Evolutionary conservation across 2,888 invertebrate species (phyloP).

Genomic region (Arctia plantaginis): DNA sequence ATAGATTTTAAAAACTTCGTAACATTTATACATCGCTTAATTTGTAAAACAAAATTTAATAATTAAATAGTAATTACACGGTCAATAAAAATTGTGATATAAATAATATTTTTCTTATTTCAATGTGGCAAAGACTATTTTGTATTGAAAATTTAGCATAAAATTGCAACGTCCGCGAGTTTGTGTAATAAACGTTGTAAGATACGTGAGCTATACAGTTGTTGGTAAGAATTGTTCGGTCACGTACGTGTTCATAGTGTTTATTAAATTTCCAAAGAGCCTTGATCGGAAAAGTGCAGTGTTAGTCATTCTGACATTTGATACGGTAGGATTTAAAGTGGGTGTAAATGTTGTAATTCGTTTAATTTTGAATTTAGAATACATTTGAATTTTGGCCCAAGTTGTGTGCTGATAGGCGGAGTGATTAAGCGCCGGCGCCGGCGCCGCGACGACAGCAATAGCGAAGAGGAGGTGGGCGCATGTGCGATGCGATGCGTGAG

Average conservation of each 20-base stretch:
- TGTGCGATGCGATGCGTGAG: conserved; percentile 84
- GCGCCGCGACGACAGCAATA: conserved; percentile 44
- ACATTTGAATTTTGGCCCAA: conserved; percentile 49
- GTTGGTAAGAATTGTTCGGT: conserved; percentile 38
- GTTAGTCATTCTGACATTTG: conserved; percentile 50
- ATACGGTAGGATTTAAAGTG: conserved; percentile 49
- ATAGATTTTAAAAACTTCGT: conserved; percentile 38
- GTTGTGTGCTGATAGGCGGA: conserved; percentile 43
- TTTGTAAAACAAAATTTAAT: conserved; percentile 19
- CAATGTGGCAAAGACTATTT: conserved; percentile 21
- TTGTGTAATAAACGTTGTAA: conserved; percentile 46
- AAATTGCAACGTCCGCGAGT: conserved; percentile 39
- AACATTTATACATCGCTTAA: conserved; percentile 48
- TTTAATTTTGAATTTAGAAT: conserved; percentile 58
- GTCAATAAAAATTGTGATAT: conserved; percentile 48
- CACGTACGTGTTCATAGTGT: conserved; percentile 38
- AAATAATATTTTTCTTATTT: conserved; percentile 20
- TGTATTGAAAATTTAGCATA: conserved; percentile 25
- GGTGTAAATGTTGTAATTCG: conserved; percentile 54
- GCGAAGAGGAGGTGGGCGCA: conserved; percentile 60
- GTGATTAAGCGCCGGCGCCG: conserved; percentile 69
- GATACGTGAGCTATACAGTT: conserved; percentile 47
- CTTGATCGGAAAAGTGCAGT: conserved; percentile 43
- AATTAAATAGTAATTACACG: conserved; percentile 19
- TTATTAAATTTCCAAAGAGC: conserved; percentile 4